Conservation (phyloP, 2,888 invertebrate species). For the Microplitis deprimator region DNA sequence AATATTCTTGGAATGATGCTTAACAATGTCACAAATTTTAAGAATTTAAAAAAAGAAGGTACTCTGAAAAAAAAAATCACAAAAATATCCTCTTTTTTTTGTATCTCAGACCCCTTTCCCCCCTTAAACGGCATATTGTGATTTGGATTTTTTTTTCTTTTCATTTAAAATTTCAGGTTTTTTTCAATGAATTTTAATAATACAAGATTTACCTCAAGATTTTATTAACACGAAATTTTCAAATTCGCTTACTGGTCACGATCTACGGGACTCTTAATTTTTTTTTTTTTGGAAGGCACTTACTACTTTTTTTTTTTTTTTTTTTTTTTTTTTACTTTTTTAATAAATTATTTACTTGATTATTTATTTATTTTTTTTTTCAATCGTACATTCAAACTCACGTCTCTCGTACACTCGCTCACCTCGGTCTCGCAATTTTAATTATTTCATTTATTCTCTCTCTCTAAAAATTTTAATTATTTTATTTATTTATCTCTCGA, state of each 20-base stretch:
- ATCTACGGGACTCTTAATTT: conserved; percentile 70
- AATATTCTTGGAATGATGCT: no score
- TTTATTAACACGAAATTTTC: conserved; percentile 62
- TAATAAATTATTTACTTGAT: conserved; percentile 76
- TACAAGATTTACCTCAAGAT: conserved; percentile 32
- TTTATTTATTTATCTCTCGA: conserved; percentile 33
- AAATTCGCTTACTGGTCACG: conserved; percentile 71
- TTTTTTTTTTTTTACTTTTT: conserved; percentile 80
- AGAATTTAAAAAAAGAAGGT: conserved; percentile 44
- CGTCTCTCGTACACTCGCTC: conserved; percentile 51
- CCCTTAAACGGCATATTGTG: conserved; percentile 34
- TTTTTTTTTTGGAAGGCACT: conserved; percentile 80
- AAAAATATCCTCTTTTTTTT: no score
- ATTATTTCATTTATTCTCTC: conserved; percentile 46
- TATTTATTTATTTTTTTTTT: conserved; percentile 50
- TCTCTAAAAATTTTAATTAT: conserved; percentile 47
- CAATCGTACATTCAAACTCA: conserved; percentile 23
- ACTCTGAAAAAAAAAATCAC: no score
- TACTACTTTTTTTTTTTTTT: conserved; percentile 80
- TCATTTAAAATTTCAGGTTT: conserved; percentile 7
- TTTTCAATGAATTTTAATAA: conserved; percentile 38
- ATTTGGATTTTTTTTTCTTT: conserved; percentile 42
- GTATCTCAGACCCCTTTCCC: no score
- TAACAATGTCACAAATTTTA: conserved; percentile 45
- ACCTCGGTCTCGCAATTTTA: conserved; percentile 51